These are phyloP conservation scores for Karalla daura DNA, from an alignment of 2,797 vertebrate species.

Conservation along the genomic window DNA sequence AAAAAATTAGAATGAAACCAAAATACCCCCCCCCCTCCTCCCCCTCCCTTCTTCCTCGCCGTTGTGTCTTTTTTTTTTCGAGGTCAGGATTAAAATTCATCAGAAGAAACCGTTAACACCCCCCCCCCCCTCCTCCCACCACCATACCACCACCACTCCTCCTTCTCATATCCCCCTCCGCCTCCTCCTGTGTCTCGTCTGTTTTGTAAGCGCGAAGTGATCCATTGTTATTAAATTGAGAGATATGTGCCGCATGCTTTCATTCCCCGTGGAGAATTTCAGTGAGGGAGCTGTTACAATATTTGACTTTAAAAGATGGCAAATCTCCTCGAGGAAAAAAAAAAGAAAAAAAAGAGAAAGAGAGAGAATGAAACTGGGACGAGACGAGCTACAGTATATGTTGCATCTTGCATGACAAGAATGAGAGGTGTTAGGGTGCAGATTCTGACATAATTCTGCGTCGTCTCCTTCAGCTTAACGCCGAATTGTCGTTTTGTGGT, in stretches of 20 bases:
- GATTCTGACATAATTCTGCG: background rate
- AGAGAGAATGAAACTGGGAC: constrained; percentile 23
- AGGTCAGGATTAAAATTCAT: constrained; percentile 79
- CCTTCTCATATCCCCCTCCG: too few species aligned
- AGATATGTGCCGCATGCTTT: constrained; percentile 26
- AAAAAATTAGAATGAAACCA: constrained; percentile 63
- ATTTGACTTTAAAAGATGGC: constrained; percentile 52
- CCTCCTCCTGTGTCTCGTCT: constrained; percentile 26
- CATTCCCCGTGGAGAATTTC: constrained; percentile 32
- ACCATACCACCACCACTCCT: too few species aligned
- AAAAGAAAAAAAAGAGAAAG: too few species aligned
- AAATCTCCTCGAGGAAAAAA: constrained; percentile 47
- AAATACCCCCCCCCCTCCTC: constrained; percentile 45
- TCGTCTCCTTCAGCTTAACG: constrained; percentile 3
- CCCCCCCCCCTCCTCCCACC: background rate
- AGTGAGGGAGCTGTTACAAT: constrained; percentile 57
- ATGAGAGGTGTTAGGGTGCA: background rate
- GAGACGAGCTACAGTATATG: background rate
- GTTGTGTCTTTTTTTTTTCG: constrained; percentile 46
- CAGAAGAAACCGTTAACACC: constrained; percentile 51
- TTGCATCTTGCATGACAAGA: constrained; percentile 27
- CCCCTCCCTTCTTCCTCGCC: constrained; percentile 1
- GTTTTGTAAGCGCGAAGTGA: constrained; percentile 41
- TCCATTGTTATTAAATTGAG: constrained; percentile 61
- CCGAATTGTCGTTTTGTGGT: background rate